Evolutionary conservation across 2,113 vertebrate genomes (phyloP), one percentile per base, ranked within the genome.

Genomic region (Tenebrosternarchus preto): DNA sequence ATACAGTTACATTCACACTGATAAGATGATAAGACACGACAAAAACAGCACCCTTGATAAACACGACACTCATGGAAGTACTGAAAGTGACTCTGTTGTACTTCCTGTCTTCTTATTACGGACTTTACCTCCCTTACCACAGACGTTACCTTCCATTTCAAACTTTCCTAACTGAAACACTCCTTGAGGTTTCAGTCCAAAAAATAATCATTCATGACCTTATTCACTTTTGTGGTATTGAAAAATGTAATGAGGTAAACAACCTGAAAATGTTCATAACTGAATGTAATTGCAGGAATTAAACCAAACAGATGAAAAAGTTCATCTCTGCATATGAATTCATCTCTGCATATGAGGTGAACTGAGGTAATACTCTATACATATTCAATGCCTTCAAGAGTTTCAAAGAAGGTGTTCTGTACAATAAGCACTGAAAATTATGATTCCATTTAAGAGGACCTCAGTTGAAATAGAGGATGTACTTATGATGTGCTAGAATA

Each of bases 401-500:
- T 64, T 74, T 67, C 60, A 31, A 53, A 74, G 19, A 60, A 20
- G 17, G n/a, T 12, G 8, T 29, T 4, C 43, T 25, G 64, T 3
- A 12, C 77, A 39, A 39, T 22, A 68, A 68, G 64, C 64, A 39
- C 33, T 60, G 15, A 39, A 74, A 33, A 74, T 7, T 36, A 56
- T 31, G 22, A 15, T 39, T n/a, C 31, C 70, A 22, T 76, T 76
- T 33, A 43, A 77, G 68, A 27, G 33, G 56, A 64, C 68, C 46
- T 77, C 66, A 53, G 57, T 25, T 20, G 29, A 82, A 67, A 82
- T 56, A 33, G 27, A 72, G 68, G 20, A 50, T 11, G 59, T 77
- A 31, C 33, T 64, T 72, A 72, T 64, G 74, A 72, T 82, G 71
- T 46, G 67, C 68, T 77, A 61, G 82, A 80, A 80, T 84, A 76